Evolutionary conservation across 2,888 invertebrate genomes (phyloP).

Genomic region (Protophormia terraenovae): DNA sequence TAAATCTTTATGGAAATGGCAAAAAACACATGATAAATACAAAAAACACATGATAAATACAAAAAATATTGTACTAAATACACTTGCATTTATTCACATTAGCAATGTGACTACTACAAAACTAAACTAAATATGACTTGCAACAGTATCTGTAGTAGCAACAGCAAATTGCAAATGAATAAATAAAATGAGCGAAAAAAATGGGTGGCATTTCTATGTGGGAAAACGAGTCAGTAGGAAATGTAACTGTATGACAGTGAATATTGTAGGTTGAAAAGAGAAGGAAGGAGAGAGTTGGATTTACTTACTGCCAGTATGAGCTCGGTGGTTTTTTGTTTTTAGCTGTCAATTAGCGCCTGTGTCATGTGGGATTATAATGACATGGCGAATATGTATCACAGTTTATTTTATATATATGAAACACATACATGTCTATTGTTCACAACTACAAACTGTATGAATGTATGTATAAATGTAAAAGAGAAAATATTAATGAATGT

Average conservation of each 20-base stretch:
- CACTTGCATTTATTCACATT: background rate
- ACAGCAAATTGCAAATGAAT: background rate
- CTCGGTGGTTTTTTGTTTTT: slow-evolving; percentile 31
- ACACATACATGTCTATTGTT: no score
- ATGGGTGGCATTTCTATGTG: no score
- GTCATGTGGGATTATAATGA: slow-evolving; percentile 63
- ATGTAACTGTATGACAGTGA: no score
- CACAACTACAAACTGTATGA: background rate
- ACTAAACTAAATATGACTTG: slow-evolving; percentile 7
- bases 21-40: background rate
- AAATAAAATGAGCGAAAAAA: background rate
- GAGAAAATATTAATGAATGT: background rate
- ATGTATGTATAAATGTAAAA: background rate
- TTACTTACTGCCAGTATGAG: background rate
- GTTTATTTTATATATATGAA: slow-evolving; percentile 25
- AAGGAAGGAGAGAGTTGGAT: background rate
- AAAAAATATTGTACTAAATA: background rate
- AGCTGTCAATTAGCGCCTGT: slow-evolving; percentile 66
- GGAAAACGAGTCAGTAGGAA: slow-evolving; percentile 33
- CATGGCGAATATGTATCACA: slow-evolving; percentile 39
- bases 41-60: no score
- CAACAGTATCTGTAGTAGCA: slow-evolving; percentile 1
- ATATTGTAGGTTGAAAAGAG: background rate
- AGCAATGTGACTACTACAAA: no score
- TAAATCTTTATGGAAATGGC: background rate